These are phyloP conservation scores for Eurytoma adleriae DNA, from an alignment of 2,888 invertebrate species.

Conservation along the genomic window DNA sequence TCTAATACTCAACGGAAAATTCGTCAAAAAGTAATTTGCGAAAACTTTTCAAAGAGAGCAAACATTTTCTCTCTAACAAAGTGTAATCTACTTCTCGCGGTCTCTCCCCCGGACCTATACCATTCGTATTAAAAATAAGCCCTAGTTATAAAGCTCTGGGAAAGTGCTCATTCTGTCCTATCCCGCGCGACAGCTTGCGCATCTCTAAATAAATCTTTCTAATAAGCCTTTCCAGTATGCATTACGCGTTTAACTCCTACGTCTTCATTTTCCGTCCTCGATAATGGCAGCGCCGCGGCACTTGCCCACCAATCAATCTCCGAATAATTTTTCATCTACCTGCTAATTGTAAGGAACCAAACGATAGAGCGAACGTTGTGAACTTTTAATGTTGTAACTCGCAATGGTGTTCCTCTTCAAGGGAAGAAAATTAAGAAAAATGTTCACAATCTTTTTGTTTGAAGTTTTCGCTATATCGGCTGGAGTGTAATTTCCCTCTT, in stretches of 20 bases:
- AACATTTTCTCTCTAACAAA: neutral
- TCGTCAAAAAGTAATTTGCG: no score
- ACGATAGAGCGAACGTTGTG: neutral
- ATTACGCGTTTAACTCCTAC: conserved; percentile 30
- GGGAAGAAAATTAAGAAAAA: no score
- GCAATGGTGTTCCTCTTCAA: no score
- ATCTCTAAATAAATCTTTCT: conserved; percentile 35
- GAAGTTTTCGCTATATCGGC: no score
- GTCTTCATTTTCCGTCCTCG: neutral
- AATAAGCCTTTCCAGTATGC: conserved; percentile 44
- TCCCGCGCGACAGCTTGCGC: neutral
- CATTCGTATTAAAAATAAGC: conserved; percentile 29
- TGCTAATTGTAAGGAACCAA: neutral
- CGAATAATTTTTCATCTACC: no score
- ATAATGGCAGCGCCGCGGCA: conserved; percentile 7
- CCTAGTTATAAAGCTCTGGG: conserved; percentile 35
- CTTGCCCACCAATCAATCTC: no score
- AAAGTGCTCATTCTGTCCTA: conserved; percentile 3
- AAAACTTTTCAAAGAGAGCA: no score
- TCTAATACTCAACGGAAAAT: no score
- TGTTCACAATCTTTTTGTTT: no score
- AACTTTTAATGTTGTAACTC: no score
- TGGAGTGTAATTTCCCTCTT: no score
- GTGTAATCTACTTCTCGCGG: neutral
- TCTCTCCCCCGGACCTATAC: neutral